Base-by-base conservation (phyloP, 2,888 invertebrate species). In the Artemia sinica region DNA sequence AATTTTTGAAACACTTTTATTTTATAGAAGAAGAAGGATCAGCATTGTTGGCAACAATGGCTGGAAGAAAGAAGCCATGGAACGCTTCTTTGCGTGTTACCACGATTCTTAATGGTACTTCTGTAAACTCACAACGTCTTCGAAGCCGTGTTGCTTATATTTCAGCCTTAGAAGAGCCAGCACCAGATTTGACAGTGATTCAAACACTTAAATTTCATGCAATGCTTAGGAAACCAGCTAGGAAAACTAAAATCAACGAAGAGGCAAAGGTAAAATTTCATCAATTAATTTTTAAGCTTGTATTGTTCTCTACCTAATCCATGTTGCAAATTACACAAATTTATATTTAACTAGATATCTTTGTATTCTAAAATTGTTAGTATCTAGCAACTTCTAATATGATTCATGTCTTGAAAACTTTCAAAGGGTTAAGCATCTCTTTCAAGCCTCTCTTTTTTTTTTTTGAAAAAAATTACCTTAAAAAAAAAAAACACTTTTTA, bases 171-270 rank as follows among this genome's bases (percentile, higher is more conserved):
- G 83, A 85, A 48, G 84, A 87, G 71, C 80, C 92, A n/a, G 88
- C 88, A 75, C 86, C 88, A 0, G 84, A 88, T 72, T 86, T 95
- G 83, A 91, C 91, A 8, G 91, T 91, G n/a, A 84, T 88, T 72
- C 92, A 94, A 77, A 90, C 91, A 3, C 80, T 95, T 72, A 83
- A 86, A 73, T 91, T 91, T 77, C 89, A 91, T 77, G 86, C 89
- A 50, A 83, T 89, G 70, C 78, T 92, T 73, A 81, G 85, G 71
- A 83, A 83, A 72, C 86, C 76, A 2, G 76, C 18, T 48, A 70
- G 63, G 63, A n/a, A 28, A 10, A 28, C 14, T 8, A 58, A 58
- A 11, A 41, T 48, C 13, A 66, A 41, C 48, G 66, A 48, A 66
- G 66, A 48, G 28, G 63, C 63, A 8, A 58, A 58, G 63, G 63